Base-by-base conservation (phyloP, 2,888 invertebrate species). In the Thera britannica region DNA sequence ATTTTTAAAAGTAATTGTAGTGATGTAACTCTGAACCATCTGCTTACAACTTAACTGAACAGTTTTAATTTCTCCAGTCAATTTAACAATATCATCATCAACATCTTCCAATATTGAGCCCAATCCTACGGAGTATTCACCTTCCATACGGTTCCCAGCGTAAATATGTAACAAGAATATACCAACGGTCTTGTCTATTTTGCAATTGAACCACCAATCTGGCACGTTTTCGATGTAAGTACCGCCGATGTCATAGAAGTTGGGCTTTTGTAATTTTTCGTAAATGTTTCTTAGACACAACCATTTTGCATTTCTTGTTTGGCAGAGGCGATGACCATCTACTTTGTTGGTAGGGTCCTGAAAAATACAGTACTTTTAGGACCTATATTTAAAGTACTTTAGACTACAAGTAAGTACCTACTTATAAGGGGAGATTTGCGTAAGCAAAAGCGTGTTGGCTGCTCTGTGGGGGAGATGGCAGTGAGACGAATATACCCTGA, bases 181-280 rank as follows among this genome's bases (percentile, higher is more conserved):
- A 55, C 79, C 79, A 12, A 82, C 80, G 0, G 88, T 79, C 74
- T 82, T 83, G 72, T 92, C 91, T 0, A 86, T 86, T 76, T 84
- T 87, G 71, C 70, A 90, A 7, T 85, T 79, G 65, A 93, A 91
- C 88, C 90, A 90, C 69, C 81, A 89, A 68, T 92, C 90, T 0
- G 86, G 81, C 0, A 86, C 78, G 55, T 90, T 85, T 36, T 85
- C 77, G 41, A 84, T 82, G 66, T 89, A 89, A 0, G 93, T 90
- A 38, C 92, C 90, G 9, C 93, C 93, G 35, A 93, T 83, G 58
- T 92, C 90, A 66, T 92, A 92, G 23, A 86, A 82, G 71, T 89
- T 87, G 0, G 89, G 87, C 4, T 92, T 79, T 64, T 89, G 79
- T 3, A 91, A 80, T 75, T 92, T 93, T 49, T 86, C 79, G 69